These are phyloP conservation scores for Azorinus chamasolen DNA, from an alignment of 2,888 invertebrate genomes.

Conservation along the genomic window DNA sequence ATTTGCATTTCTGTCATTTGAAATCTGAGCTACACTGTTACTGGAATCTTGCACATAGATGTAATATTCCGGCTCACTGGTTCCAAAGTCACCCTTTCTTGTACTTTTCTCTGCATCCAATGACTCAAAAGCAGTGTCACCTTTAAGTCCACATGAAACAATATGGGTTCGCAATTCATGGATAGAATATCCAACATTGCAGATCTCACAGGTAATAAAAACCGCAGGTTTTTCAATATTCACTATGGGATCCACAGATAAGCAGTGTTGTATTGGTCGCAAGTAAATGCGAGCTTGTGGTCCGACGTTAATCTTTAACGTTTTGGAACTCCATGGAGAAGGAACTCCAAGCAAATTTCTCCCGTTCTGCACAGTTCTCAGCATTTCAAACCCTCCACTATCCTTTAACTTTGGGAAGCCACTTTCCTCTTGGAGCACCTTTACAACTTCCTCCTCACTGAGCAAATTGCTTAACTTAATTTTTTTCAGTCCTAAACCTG, in stretches of 20 bases:
- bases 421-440: not conserved
- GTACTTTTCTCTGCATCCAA: not conserved
- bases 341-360: slow-evolving; percentile 17
- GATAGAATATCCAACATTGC: slow-evolving; percentile 10
- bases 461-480: slow-evolving; percentile 9
- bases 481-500: slow-evolving; percentile 33
- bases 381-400: slow-evolving; percentile 41
- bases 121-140: not conserved
- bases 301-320: slow-evolving; percentile 29
- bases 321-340: slow-evolving; percentile 24
- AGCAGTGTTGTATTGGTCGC: slow-evolving; percentile 38
- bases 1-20: too few species aligned
- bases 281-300: slow-evolving; percentile 37
- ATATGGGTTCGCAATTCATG: slow-evolving; percentile 22
- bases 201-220: slow-evolving; percentile 15
- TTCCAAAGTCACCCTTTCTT: too few species aligned
- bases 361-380: slow-evolving; percentile 32
- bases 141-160: not conserved
- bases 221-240: not conserved
- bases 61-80: too few species aligned
- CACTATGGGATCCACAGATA: not conserved
- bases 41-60: too few species aligned
- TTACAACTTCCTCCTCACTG: slow-evolving; percentile 9
- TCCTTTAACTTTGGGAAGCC: slow-evolving; percentile 27
- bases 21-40: too few species aligned